phyloP scores from a whole-genome alignment of 2,888 invertebrate species.

The Tipula vernalis region DNA sequence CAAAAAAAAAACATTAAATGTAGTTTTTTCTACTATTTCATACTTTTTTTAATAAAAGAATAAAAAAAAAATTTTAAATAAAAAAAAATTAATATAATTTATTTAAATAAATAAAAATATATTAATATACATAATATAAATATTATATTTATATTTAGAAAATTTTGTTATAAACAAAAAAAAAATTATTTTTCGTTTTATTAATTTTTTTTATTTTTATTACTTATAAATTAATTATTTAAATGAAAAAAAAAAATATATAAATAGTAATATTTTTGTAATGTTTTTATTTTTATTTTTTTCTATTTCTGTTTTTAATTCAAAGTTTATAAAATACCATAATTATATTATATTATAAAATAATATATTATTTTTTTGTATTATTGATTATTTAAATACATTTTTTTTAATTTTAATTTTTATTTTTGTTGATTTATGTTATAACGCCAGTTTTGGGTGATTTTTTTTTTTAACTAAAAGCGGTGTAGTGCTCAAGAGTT shows the following conservation, averaged over 20 bases:
- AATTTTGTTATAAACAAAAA: neutral
- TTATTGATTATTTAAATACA: neutral
- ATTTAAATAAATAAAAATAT: neutral
- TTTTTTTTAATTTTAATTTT: neutral
- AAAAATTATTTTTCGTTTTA: neutral
- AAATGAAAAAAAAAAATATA: neutral
- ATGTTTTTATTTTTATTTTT: neutral
- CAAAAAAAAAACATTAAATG: constrained; percentile 12
- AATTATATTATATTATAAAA: neutral
- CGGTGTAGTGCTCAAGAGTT: too few species aligned
- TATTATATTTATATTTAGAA: neutral
- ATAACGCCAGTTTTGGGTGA: neutral
- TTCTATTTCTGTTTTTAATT: neutral
- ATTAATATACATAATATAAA: neutral
- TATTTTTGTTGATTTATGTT: neutral
- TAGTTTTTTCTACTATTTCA: constrained; percentile 15
- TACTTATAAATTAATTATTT: neutral
- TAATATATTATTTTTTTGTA: neutral
- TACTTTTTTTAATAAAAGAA: constrained; percentile 14
- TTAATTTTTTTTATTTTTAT: neutral
- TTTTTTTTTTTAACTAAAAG: neutral
- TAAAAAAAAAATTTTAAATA: constrained; percentile 12
- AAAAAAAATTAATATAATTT: constrained; percentile 6
- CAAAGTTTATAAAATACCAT: neutral
- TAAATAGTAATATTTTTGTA: neutral